phyloP scores from a whole-genome alignment of 2,888 invertebrate species.

The Trichopoda pennipes region DNA sequence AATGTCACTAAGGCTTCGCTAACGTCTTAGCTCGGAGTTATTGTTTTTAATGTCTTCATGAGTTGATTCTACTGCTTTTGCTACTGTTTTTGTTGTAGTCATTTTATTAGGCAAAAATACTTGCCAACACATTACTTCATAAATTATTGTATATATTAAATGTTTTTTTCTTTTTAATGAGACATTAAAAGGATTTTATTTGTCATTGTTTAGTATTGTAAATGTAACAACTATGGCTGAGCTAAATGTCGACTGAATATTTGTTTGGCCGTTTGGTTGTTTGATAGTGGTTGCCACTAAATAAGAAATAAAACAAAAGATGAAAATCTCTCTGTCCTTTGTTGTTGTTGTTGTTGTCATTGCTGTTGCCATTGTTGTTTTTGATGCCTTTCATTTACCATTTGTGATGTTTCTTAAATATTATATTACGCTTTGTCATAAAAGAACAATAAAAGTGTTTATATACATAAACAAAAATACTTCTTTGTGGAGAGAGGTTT shows the following conservation, averaged over 20 bases:
- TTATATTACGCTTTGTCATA: conserved; percentile 15
- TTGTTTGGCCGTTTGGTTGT: conserved; percentile 1
- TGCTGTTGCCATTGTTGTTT: conserved; percentile 6
- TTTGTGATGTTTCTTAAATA: conserved; percentile 45
- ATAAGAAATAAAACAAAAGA: conserved; percentile 37
- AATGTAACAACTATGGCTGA: conserved; percentile 52
- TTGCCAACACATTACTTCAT: background rate
- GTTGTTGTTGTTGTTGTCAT: conserved; percentile 18
- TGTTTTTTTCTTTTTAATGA: conserved; percentile 65
- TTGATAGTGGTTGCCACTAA: conserved; percentile 47
- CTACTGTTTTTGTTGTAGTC: conserved; percentile 25
- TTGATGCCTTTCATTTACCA: conserved; percentile 38
- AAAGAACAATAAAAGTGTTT: background rate
- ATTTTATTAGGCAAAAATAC: conserved; percentile 17
- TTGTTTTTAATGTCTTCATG: conserved; percentile 34
- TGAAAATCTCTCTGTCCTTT: conserved; percentile 30
- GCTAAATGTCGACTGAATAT: conserved; percentile 28
- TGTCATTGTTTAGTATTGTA: conserved; percentile 62
- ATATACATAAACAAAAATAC: background rate
- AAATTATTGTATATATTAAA: conserved; percentile 18
- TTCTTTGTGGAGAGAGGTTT: background rate
- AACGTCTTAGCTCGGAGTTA: conserved; percentile 46
- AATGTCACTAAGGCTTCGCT: conserved; percentile 54
- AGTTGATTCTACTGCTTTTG: conserved; percentile 30
- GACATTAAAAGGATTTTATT: conserved; percentile 68